These are phyloP conservation scores for Aphyosemion australe DNA, from an alignment of 2,113 vertebrate genomes.

Conservation along the genomic window DNA sequence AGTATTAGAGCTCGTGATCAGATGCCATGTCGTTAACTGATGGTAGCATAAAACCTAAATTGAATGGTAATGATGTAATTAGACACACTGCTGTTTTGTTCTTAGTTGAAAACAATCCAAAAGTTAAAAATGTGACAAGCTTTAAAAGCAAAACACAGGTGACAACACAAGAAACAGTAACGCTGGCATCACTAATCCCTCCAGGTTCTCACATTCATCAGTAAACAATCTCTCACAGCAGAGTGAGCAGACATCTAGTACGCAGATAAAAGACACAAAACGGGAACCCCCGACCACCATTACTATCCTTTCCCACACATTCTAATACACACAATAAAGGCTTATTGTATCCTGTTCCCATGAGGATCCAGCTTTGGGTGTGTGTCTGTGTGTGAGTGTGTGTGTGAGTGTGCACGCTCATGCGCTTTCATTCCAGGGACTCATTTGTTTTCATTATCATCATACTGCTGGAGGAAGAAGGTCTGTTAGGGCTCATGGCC, in stretches of 20 bases:
- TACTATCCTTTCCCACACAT: slow-evolving; percentile 8
- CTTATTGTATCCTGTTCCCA: slow-evolving; percentile 32
- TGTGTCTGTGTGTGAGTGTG: background rate
- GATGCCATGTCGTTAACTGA: background rate
- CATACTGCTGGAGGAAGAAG: slow-evolving; percentile 51
- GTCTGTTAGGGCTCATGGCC: slow-evolving; percentile 56
- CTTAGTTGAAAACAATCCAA: slow-evolving; percentile 13
- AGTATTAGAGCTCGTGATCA: no score
- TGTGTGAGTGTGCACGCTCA: slow-evolving; percentile 20
- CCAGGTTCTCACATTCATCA: slow-evolving; percentile 9
- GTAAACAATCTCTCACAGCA: slow-evolving; percentile 31
- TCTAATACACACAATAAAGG: slow-evolving; percentile 27
- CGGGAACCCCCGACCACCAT: slow-evolving; percentile 11
- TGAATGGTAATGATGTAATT: slow-evolving; percentile 24
- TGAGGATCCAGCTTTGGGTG: slow-evolving; percentile 16
- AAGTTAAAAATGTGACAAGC: slow-evolving; percentile 18
- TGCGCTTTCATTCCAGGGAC: slow-evolving; percentile 59
- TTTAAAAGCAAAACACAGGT: slow-evolving; percentile 2
- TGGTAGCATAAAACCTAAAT: slow-evolving; percentile 1
- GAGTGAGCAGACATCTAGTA: slow-evolving; percentile 11
- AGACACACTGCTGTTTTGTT: background rate
- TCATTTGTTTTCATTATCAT: slow-evolving; percentile 74
- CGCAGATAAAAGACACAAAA: slow-evolving; percentile 30
- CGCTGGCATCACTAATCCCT: slow-evolving; percentile 3
- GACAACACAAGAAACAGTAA: slow-evolving; percentile 14